A percentile compares a stretch with the other conserved stretches of the same genome.
Conservation (phyloP, 2,113 vertebrate genomes). For the Apaloderma vittatum region DNA sequence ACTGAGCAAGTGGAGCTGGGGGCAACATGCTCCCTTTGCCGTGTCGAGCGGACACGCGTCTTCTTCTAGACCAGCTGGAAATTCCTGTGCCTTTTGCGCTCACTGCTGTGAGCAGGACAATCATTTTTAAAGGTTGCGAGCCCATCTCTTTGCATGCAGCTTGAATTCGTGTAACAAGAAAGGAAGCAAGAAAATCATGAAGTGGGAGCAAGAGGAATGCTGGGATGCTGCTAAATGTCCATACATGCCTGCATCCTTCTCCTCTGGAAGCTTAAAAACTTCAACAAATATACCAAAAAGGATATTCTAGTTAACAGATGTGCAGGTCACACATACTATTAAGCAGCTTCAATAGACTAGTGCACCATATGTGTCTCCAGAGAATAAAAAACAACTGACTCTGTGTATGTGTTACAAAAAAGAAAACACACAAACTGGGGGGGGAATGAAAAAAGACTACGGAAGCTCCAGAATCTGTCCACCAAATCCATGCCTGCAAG, state of each 20-base stretch:
- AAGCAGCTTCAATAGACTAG: neutral
- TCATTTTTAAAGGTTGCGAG: neutral
- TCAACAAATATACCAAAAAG: neutral
- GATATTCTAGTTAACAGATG: neutral
- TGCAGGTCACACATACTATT: neutral
- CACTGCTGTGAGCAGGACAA: neutral
- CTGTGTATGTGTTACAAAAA: neutral
- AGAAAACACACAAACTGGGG: neutral
- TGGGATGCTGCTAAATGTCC: neutral
- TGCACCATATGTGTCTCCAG: neutral
- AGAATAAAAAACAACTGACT: conserved; percentile 22
- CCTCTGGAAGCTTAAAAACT: conserved; percentile 1
- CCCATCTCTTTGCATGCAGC: fast-evolving
- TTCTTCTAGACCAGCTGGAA: neutral
- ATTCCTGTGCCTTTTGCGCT: neutral
- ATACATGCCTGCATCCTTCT: neutral
- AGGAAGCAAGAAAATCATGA: neutral
- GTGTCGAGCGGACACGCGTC: neutral
- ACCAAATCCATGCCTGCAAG: neutral
- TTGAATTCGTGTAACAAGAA: neutral
- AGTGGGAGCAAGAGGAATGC: fast-evolving
- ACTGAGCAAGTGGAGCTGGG: neutral
- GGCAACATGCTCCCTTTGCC: neutral
- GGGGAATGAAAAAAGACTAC: neutral
- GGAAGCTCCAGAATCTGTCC: neutral